Conservation (phyloP, 1,140 invertebrate species). For the Archegozetes longisetosus region DNA sequence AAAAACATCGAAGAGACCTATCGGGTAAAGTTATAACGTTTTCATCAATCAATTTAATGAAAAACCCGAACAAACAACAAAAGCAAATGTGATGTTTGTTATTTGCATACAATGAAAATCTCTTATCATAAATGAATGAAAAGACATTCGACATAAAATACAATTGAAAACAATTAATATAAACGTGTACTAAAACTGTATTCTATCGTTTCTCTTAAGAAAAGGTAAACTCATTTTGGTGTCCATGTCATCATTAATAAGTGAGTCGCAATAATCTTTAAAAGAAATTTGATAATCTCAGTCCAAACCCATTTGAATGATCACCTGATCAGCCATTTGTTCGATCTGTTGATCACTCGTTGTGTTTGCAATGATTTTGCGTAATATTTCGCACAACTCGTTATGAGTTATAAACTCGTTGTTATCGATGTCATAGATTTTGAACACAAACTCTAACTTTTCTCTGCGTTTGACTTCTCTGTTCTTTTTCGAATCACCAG, state of each 20-base stretch:
- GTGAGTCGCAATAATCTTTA: background rate
- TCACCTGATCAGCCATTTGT: background rate
- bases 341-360: background rate
- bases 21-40: no score
- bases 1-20: no score
- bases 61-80: no score
- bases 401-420: background rate
- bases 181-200: no score
- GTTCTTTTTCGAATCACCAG: background rate
- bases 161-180: no score
- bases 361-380: background rate
- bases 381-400: background rate
- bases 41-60: no score
- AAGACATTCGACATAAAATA: no score
- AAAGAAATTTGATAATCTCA: background rate
- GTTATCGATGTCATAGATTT: background rate
- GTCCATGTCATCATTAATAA: background rate
- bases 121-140: no score
- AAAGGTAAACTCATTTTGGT: background rate
- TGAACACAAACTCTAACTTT: background rate
- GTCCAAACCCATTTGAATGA: background rate
- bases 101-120: no score
- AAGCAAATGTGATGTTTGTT: no score
- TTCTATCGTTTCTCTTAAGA: background rate
- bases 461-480: background rate